phyloP scores from a whole-genome alignment of 2,797 vertebrate genomes.

The Allobates femoralis region DNA sequence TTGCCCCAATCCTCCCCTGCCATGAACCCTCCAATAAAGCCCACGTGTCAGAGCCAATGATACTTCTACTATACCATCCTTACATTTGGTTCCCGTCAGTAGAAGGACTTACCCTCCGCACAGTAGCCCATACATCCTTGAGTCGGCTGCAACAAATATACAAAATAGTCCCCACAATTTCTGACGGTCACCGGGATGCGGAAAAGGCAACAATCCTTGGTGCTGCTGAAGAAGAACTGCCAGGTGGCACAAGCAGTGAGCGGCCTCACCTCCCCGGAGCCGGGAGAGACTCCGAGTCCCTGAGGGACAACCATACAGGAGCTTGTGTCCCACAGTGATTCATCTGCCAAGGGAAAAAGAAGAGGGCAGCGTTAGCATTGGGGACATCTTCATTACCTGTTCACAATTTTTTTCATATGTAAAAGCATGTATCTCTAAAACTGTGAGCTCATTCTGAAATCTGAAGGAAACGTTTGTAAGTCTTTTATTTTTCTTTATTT shows the following conservation, averaged over 20 bases:
- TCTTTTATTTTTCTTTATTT: too few species aligned
- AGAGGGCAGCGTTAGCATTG: not conserved
- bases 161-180: slow-evolving; percentile 87
- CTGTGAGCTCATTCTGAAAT: too few species aligned
- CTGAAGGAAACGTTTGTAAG: too few species aligned
- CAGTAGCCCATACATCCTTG: slow-evolving; percentile 94
- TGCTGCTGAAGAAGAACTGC: slow-evolving; percentile 81
- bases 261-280: slow-evolving; percentile 78
- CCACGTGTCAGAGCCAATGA: not conserved
- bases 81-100: too few species aligned
- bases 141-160: slow-evolving; percentile 90
- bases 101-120: slow-evolving; percentile 79
- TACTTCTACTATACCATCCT: not conserved
- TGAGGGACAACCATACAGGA: slow-evolving; percentile 88
- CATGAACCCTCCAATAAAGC: too few species aligned
- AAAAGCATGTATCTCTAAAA: too few species aligned
- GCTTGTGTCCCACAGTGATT: slow-evolving; percentile 92
- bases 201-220: slow-evolving; percentile 89
- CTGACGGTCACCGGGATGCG: slow-evolving; percentile 86
- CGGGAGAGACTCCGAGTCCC: slow-evolving; percentile 82
- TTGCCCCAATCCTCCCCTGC: too few species aligned
- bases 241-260: slow-evolving; percentile 89
- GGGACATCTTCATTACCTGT: not conserved
- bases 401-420: too few species aligned
- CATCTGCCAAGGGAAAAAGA: slow-evolving; percentile 76